These are phyloP conservation scores for Acropora yongei DNA, from an alignment of 64 coral and sea anemone genomes.

Conservation along the genomic window DNA sequence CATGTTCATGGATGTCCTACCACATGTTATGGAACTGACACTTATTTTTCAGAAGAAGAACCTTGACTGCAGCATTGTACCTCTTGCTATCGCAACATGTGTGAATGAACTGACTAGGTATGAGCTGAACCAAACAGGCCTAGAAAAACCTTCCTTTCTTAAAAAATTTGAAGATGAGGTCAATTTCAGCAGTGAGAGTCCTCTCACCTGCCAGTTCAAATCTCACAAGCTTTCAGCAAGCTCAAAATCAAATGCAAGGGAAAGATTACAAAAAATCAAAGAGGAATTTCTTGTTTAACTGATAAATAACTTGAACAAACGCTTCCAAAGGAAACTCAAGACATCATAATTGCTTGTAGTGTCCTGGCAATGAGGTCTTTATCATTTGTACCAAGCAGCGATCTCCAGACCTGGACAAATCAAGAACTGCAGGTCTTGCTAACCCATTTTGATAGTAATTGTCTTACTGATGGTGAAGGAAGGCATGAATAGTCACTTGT, in stretches of 20 bases:
- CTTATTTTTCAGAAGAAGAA: slow-evolving; percentile 31
- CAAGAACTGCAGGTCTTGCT: slow-evolving; percentile 46
- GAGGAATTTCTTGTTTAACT: too few relatives aligned
- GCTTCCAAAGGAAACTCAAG: slow-evolving; percentile 52
- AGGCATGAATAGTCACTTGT: background rate
- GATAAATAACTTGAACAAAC: background rate
- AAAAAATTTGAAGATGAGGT: slow-evolving; percentile 8
- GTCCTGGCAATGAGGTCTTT: slow-evolving; percentile 58
- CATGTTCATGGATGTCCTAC: slow-evolving; percentile 18
- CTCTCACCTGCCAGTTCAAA: background rate
- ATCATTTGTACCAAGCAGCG: slow-evolving; percentile 49
- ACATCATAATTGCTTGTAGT: slow-evolving; percentile 59
- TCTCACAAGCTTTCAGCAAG: background rate
- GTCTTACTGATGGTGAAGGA: too few relatives aligned
- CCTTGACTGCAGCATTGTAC: background rate
- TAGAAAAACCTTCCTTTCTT: background rate
- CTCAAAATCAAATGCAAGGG: too few relatives aligned
- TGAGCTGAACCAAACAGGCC: background rate
- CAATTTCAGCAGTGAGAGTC: slow-evolving; percentile 1
- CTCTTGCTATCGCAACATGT: background rate
- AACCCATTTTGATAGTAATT: background rate
- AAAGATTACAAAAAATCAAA: too few relatives aligned
- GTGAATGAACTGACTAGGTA: slow-evolving; percentile 18
- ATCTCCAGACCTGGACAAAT: slow-evolving; percentile 36
- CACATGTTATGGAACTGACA: slow-evolving; percentile 51